Evolutionary conservation across 2,888 invertebrate genomes (phyloP).

Genomic region (Abrostola tripartita): DNA sequence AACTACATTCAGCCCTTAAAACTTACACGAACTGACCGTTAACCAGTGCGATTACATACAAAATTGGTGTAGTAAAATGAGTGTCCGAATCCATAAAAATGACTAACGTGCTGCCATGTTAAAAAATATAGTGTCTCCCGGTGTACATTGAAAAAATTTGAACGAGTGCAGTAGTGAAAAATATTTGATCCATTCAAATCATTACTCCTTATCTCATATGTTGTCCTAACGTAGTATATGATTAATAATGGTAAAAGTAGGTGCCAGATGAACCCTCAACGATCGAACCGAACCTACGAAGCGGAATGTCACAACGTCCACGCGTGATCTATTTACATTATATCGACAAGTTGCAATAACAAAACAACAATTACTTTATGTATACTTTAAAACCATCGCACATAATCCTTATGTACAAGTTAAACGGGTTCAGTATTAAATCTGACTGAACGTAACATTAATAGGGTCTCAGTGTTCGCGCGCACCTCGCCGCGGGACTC

Average conservation of each 20-base stretch:
- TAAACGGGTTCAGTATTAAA: conserved; percentile 73
- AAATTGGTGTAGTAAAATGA: conserved; percentile 83
- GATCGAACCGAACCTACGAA: conserved; percentile 71
- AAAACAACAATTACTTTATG: conserved; percentile 79
- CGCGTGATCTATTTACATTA: conserved; percentile 80
- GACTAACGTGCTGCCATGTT: conserved; percentile 81
- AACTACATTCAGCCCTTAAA: conserved; percentile 82
- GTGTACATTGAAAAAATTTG: conserved; percentile 77
- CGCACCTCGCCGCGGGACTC: conserved; percentile 62
- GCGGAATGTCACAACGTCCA: conserved; percentile 72
- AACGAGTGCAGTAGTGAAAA: conserved; percentile 84
- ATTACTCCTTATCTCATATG: conserved; percentile 66
- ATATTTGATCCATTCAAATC: conserved; percentile 75
- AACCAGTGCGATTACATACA: conserved; percentile 85
- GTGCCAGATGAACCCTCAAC: conserved; percentile 51
- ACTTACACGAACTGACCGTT: conserved; percentile 80
- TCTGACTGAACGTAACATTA: conserved; percentile 76
- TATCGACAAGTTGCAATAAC: conserved; percentile 83
- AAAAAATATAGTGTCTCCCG: conserved; percentile 79
- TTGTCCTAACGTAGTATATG: conserved; percentile 60
- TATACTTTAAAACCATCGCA: conserved; percentile 82
- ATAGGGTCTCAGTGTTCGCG: conserved; percentile 74
- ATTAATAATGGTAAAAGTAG: conserved; percentile 68
- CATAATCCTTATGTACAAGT: conserved; percentile 81
- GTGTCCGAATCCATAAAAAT: conserved; percentile 81